Percentiles rank a stretch among this genome's conserved stretches.
These are phyloP conservation scores for Spea multiplicata DNA, from an alignment of 2,113 vertebrate genomes.

Conservation along the genomic window DNA sequence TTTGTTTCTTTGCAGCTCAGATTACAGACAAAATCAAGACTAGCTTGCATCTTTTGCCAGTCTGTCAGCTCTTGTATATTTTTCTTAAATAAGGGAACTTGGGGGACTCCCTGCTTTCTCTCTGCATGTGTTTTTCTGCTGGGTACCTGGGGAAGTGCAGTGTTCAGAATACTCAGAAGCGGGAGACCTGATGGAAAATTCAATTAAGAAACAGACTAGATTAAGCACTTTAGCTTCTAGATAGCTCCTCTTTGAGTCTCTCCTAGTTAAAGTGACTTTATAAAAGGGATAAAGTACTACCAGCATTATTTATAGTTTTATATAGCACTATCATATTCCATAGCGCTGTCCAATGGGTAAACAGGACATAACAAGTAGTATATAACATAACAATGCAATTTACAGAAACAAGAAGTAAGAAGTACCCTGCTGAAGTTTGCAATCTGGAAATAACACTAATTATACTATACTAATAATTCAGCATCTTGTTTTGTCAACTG, in stretches of 20 bases:
- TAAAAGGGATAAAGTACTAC: no score
- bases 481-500: no score
- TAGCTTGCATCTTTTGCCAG: slow-evolving; percentile 9
- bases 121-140: neutral
- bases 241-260: neutral
- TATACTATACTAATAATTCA: no score
- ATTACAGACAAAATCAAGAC: slow-evolving; percentile 30
- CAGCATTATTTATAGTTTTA: no score
- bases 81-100: slow-evolving; percentile 15
- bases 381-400: no score
- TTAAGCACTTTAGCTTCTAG: slow-evolving; percentile 16
- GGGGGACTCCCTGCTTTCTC: neutral
- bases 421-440: no score
- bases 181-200: neutral
- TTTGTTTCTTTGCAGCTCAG: slow-evolving; percentile 15
- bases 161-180: neutral
- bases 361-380: no score
- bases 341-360: no score
- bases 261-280: no score
- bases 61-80: slow-evolving; percentile 22
- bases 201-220: neutral
- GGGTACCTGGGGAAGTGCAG: neutral
- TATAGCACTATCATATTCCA: no score
- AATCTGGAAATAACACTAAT: no score
- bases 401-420: no score